Evolutionary conservation across 2,888 invertebrate species (phyloP).

Genomic region (Euzetes globulus): DNA sequence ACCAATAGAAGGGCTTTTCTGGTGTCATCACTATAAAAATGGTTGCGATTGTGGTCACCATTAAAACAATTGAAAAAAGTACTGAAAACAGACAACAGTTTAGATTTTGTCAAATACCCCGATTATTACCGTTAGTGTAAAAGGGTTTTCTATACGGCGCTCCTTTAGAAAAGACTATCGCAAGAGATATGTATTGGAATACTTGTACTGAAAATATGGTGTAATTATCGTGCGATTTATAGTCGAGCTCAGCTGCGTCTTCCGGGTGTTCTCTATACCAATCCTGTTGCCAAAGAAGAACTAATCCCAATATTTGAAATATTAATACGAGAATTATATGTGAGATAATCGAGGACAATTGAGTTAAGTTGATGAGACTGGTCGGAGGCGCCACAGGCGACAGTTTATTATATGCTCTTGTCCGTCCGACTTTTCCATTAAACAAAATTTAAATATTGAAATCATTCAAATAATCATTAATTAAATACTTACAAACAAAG

Average conservation of each 20-base stretch:
- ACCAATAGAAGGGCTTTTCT: conserved; percentile 45
- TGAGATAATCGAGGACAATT: conserved; percentile 60
- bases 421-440: conserved; percentile 45
- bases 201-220: conserved; percentile 66
- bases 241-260: conserved; percentile 53
- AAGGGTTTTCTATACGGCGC: conserved; percentile 64
- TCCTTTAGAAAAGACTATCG: conserved; percentile 72
- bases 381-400: conserved; percentile 46
- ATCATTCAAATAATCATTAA: not conserved
- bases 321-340: conserved; percentile 59
- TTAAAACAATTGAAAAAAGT: conserved; percentile 55
- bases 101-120: conserved; percentile 28
- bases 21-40: conserved; percentile 53
- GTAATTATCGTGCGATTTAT: conserved; percentile 69
- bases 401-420: conserved; percentile 46
- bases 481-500: conserved; percentile 47
- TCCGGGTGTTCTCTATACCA: conserved; percentile 52
- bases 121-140: conserved; percentile 51
- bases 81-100: conserved; percentile 48
- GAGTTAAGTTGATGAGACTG: conserved; percentile 57
- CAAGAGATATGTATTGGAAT: conserved; percentile 70
- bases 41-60: conserved; percentile 55
- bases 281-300: conserved; percentile 57
- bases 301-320: conserved; percentile 57
- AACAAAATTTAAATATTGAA: not conserved